phyloP scores from a whole-genome alignment of 2,113 vertebrate genomes.

The Saguinus midas region DNA sequence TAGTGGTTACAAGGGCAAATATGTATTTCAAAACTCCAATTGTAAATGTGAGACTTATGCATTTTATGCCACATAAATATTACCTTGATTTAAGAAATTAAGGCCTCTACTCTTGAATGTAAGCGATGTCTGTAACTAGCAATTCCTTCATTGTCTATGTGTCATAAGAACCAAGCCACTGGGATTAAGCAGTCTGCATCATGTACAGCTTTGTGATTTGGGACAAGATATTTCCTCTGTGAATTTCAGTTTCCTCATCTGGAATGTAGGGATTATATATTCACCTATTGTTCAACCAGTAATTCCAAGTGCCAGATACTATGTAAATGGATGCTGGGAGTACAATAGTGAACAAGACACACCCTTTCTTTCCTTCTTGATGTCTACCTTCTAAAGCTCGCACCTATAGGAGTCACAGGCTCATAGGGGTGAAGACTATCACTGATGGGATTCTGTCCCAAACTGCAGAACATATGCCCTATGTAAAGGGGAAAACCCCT shows the following conservation, averaged over 20 bases:
- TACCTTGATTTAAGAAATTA: not conserved
- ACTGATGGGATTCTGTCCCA: not conserved
- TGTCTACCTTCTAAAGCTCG: not conserved
- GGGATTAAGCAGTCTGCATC: not conserved
- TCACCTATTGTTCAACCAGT: not conserved
- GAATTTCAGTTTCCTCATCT: not conserved
- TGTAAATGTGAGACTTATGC: not conserved
- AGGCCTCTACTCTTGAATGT: not conserved
- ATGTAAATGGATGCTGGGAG: not conserved
- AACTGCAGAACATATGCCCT: not conserved
- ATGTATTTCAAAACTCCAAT: not conserved
- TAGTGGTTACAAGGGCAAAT: not conserved
- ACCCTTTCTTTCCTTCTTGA: not conserved
- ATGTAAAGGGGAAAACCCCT: not conserved
- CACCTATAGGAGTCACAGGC: rapidly evolving
- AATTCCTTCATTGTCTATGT: not conserved
- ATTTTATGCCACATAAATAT: not conserved
- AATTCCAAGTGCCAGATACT: not conserved
- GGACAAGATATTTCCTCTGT: not conserved
- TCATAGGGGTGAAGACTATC: not conserved
- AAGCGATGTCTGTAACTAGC: not conserved
- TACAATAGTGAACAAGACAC: not conserved
- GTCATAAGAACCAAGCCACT: not conserved
- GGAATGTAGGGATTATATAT: not conserved
- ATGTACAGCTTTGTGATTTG: not conserved